Evolutionary conservation across 2,113 vertebrate species (phyloP), one percentile per base, ranked within the genome.

Genomic region (Crotalus tigris): DNA sequence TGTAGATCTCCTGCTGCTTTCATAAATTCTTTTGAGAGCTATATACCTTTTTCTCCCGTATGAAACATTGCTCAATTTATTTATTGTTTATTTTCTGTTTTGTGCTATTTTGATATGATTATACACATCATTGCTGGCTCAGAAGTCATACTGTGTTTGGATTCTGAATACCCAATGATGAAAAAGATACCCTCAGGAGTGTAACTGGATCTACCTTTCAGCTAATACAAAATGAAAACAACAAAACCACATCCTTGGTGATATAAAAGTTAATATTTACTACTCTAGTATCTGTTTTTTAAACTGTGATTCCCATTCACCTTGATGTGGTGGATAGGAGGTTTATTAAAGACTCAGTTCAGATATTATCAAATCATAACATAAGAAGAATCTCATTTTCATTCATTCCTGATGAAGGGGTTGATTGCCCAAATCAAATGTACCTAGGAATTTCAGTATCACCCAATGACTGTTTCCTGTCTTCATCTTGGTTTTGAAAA

Each of bases 21-120:
- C 75, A 75, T 1, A 0, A 91, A 44, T 92, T 3, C 75, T 90
- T 90, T 88, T 12, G 26, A 89, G 85, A n/a, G 11, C 33, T 90
- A n/a, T 57, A 59, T 90, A 90, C 44, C 88, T 88, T 91, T 61
- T 57, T 39, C 13, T 92, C 75, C 53, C 33, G 53, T 85, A n/a
- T 26, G 57, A 33, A 5, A 91, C 10, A 85, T 93, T 26, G 90
- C 91, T 95, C 89, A 44, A 69, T 23, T 94, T 17, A 81, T 53
- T 90, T 92, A 49, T 93, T 90, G 85, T 88, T 58, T 92, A 33
- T 46, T 88, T 89, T 39, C 51, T 92, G 46, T 90, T 93, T 44
- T 13, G 11, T 94, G 91, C 57, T 89, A 0, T 91, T 58, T 33
- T 59, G 51, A 9, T 93, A 39, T 90, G 89, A 64, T 46, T 95